phyloP scores from a whole-genome alignment of 2,113 vertebrate genomes.

The Boulengeromyrus knoepffleri region DNA sequence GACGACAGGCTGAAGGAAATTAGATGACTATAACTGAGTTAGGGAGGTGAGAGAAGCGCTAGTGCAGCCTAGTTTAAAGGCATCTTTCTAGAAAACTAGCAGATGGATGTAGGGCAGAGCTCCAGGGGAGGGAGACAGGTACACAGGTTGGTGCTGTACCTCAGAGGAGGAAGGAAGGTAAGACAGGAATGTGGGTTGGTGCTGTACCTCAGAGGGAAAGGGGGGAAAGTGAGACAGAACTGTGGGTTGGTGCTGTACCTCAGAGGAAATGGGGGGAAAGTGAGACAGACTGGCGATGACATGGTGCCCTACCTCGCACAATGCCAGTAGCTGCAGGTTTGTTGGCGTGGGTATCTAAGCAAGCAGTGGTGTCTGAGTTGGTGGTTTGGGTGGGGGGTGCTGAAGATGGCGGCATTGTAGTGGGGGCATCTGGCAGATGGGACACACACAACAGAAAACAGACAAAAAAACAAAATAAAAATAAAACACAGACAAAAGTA shows the following conservation, averaged over 20 bases:
- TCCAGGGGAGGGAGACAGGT: slow-evolving; percentile 2
- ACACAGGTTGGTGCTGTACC: slow-evolving; percentile 67
- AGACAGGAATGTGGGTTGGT: slow-evolving; percentile 33
- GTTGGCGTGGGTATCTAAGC: slow-evolving; percentile 81
- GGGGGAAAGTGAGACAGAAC: neutral
- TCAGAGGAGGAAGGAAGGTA: neutral
- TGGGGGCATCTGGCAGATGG: slow-evolving; percentile 90
- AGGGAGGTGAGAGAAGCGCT: neutral
- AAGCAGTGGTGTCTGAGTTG: slow-evolving; percentile 83
- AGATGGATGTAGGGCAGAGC: neutral
- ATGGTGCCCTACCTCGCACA: slow-evolving; percentile 85
- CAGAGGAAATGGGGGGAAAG: neutral
- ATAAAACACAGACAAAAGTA: slow-evolving; percentile 22
- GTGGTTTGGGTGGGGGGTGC: slow-evolving; percentile 85
- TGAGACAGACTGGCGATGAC: neutral
- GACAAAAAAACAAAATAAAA: slow-evolving; percentile 43
- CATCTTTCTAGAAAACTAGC: neutral
- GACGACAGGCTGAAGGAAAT: neutral
- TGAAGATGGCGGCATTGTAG: slow-evolving; percentile 89
- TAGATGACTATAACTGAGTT: neutral
- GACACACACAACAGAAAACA: slow-evolving; percentile 61
- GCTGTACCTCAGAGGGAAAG: slow-evolving; percentile 59
- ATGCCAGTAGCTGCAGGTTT: slow-evolving; percentile 75
- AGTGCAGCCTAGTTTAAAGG: neutral
- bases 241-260: neutral